phyloP scores from a whole-genome alignment of 2,113 vertebrate genomes.

The Periophthalmus modestus region DNA sequence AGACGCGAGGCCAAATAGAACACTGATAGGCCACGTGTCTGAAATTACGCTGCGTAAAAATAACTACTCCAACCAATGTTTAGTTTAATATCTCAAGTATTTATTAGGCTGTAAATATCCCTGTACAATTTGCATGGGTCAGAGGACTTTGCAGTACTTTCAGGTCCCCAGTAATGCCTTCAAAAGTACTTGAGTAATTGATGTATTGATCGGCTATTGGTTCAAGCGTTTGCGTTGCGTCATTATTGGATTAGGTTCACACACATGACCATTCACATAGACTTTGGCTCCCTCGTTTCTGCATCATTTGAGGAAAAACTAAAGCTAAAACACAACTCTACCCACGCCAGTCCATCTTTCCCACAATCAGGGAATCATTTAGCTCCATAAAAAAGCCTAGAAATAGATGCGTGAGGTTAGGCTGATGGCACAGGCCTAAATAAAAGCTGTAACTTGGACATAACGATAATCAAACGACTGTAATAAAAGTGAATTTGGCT shows the following conservation, averaged over 20 bases:
- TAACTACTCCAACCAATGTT: background rate
- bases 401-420: no score
- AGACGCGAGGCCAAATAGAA: background rate
- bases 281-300: no score
- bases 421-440: background rate
- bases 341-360: no score
- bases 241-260: background rate
- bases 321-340: no score
- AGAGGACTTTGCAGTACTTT: no score
- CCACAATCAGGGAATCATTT: no score
- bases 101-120: background rate
- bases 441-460: background rate
- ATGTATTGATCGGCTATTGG: background rate
- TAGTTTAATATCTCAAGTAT: background rate
- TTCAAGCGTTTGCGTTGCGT: background rate
- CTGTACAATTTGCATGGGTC: background rate
- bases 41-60: background rate
- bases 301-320: no score
- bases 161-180: no score
- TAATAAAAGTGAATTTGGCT: background rate
- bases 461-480: background rate
- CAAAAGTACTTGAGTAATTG: background rate
- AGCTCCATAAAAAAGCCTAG: no score
- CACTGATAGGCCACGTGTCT: background rate
- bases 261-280: no score